Evolutionary conservation across 2,888 invertebrate species (phyloP), one percentile per base, ranked within the genome.

Genomic region (Lasius platythorax): DNA sequence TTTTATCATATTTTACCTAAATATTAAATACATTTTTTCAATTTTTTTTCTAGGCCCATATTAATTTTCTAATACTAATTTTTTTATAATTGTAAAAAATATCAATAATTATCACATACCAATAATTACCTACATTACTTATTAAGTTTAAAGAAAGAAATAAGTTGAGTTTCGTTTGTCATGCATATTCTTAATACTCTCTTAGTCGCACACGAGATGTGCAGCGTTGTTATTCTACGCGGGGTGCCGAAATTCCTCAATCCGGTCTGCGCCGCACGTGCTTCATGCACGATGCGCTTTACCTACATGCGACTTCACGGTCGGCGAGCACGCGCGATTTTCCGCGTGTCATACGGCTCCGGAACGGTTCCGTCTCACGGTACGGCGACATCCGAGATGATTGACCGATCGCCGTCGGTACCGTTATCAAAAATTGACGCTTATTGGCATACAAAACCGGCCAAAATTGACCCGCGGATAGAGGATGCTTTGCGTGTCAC

Each of bases 401-500:
- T 92, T 90, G 91, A 87, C 88, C 90, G 89, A 91, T 90, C 86
- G 83, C 74, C 73, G 30, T 63, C 30, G 72, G 85, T 93, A 89
- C 93, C 93, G 93, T 93, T 93, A 92, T 83, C 75, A 88, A 91
- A 91, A 93, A 92, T 91, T 91, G 89, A 89, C 87, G 88, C 84
- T 88, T 88, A 91, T 91, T 87, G 91, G 85, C 87, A 84, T 53
- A 84, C 83, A 84, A 87, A 53, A 82, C 76, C 75, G 37, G 30
- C 61, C 70, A 66, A 75, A 53, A 63, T 66, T 78, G 82, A 58
- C 78, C 28, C 18, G 12, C 46, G 18, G 12, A 23, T 23, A n/a
- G 18, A 67, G 23, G 9, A 74, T 33, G 23, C 56, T 79, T 72
- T 61, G 61, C 70, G 61, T 72, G 66, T 37, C 66, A 66, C 76